These are phyloP conservation scores for Aporrectodea caliginosa DNA, from an alignment of 1,140 invertebrate genomes.

Conservation along the genomic window DNA sequence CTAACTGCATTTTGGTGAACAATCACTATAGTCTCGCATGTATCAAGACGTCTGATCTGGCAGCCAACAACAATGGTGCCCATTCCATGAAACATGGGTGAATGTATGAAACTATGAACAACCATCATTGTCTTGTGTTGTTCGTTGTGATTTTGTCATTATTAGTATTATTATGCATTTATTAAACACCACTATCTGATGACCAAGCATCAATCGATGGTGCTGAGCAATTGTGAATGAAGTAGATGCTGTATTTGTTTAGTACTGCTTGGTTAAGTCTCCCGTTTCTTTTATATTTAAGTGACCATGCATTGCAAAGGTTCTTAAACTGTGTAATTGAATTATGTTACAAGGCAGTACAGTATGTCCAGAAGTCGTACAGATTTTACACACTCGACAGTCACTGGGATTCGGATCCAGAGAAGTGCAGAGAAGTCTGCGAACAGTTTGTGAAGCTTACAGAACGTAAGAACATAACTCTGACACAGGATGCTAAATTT, in stretches of 20 bases:
- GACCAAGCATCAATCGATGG: too few species aligned
- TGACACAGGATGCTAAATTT: background rate
- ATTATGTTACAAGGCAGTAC: constrained; percentile 55
- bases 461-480: constrained; percentile 39
- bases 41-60: background rate
- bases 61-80: too few species aligned
- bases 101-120: background rate
- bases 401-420: constrained; percentile 61
- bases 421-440: constrained; percentile 44
- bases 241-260: background rate
- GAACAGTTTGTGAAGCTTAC: constrained; percentile 43
- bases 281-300: too few species aligned
- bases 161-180: too few species aligned
- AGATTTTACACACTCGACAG: constrained; percentile 57
- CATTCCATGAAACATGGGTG: too few species aligned
- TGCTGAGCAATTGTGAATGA: background rate
- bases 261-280: too few species aligned
- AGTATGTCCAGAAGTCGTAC: constrained; percentile 59
- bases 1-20: too few species aligned
- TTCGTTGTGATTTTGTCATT: background rate
- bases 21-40: too few species aligned
- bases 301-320: too few species aligned
- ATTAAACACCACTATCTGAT: too few species aligned
- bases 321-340: too few species aligned
- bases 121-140: background rate